phyloP scores from a whole-genome alignment of 2,113 vertebrate genomes.

The Bubo scandiacus region DNA sequence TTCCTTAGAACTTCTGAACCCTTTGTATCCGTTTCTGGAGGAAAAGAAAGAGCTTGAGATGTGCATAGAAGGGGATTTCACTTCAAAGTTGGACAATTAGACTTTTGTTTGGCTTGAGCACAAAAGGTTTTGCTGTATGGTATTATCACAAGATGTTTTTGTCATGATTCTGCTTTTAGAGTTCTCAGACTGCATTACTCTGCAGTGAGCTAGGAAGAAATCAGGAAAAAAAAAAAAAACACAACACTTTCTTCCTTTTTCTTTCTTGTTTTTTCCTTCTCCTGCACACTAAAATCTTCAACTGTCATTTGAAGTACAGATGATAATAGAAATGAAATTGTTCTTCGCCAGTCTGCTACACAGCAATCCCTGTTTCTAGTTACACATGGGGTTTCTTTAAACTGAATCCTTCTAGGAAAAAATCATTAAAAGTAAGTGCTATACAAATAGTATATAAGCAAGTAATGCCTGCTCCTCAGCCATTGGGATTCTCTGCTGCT shows the following conservation, averaged over 20 bases:
- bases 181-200: background rate
- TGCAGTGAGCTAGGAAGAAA: background rate
- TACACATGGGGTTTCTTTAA: background rate
- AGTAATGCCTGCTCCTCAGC: background rate
- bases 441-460: background rate
- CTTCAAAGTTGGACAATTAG: background rate
- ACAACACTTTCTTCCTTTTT: background rate
- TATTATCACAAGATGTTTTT: background rate
- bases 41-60: background rate
- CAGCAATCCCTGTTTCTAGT: background rate
- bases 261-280: background rate
- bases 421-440: background rate
- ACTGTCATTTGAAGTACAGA: background rate
- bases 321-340: background rate
- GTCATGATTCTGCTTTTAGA: background rate
- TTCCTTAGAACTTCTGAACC: background rate
- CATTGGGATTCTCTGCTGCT: background rate
- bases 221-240: background rate
- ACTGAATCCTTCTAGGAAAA: background rate
- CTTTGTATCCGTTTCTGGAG: background rate
- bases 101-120: background rate
- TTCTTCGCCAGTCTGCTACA: background rate
- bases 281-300: background rate
- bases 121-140: background rate
- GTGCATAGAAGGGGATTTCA: background rate